Base-by-base conservation (phyloP, 2,888 invertebrate genomes). In the Eupsilia transversa region DNA sequence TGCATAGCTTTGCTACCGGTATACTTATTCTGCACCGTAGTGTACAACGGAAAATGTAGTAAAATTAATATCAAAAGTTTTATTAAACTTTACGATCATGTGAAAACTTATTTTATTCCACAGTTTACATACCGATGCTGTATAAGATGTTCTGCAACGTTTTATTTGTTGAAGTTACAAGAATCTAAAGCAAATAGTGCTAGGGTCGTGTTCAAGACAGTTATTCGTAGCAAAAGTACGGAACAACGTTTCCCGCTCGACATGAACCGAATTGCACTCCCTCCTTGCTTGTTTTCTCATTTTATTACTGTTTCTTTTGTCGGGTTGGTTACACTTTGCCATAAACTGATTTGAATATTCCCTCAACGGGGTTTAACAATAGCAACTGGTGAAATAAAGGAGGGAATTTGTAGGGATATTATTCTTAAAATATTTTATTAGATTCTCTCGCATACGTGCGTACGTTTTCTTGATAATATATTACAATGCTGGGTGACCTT, bases 141-240 rank as follows among this genome's bases (percentile, higher is more conserved):
- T 61, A 65, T 41, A 57, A 75, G 35, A 74, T 64, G 66, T 80
- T 76, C n/a, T 49, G 61, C 63, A 73, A 61, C 60, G 61, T 72
- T 73, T 73, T 81, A 79, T 84, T 84, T 41, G 79, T 56, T 80
- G 69, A 77, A 79, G 84, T 77, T 86, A 79, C 79, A 87, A 85
- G 84, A 88, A 87, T 86, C 85, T 81, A 81, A 87, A 83, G 84
- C 84, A 88, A 91, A 88, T 74, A 82, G 79, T 81, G 75, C 84
- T 76, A 79, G 83, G 86, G 85, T 88, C 82, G 87, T 87, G 89
- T 87, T 87, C 84, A 83, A 90, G 89, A 89, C 92, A 89, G 89
- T 90, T 92, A 91, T 90, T 87, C 85, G 84, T 83, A 84, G 87
- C 87, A 88, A 91, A 79, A 90, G 89, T 89, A 90, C 87, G 90